phyloP scores from a whole-genome alignment of 2,113 vertebrate species.

The Megaleporinus macrocephalus region DNA sequence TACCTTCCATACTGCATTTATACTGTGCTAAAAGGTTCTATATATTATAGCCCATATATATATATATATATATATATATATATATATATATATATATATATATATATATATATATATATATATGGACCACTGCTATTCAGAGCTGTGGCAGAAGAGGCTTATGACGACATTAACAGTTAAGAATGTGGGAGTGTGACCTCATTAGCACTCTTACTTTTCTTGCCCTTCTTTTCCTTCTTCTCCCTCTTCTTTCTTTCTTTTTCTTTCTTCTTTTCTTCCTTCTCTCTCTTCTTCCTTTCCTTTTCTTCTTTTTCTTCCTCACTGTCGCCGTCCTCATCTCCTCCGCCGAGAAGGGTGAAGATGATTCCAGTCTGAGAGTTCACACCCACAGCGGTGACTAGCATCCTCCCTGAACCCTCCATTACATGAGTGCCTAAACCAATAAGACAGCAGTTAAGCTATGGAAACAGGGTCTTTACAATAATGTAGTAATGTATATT shows the following conservation, averaged over 20 bases:
- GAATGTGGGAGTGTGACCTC: neutral
- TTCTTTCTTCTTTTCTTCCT: conserved; percentile 55
- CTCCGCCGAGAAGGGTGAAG: conserved; percentile 90
- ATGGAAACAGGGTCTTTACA: too few relatives aligned
- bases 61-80: too few relatives aligned
- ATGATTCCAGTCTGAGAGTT: conserved; percentile 99
- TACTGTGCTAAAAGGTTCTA: too few relatives aligned
- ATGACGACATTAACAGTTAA: neutral
- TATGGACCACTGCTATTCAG: too few relatives aligned
- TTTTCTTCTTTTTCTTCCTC: conserved; percentile 80
- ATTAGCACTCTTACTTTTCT: conserved; percentile 63
- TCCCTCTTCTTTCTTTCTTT: conserved; percentile 63
- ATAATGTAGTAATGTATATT: neutral
- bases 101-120: too few relatives aligned
- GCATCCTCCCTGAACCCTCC: conserved; percentile 96
- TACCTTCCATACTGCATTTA: too few relatives aligned
- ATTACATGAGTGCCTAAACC: conserved; percentile 93
- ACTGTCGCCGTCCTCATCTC: conserved; percentile 85
- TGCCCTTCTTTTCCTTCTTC: conserved; percentile 64
- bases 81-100: too few relatives aligned
- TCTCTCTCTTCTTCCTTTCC: conserved; percentile 60
- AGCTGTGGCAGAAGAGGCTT: too few relatives aligned
- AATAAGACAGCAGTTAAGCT: neutral
- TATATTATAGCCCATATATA: too few relatives aligned
- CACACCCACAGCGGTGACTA: conserved; percentile 93